phyloP scores from a whole-genome alignment of 2,797 vertebrate genomes.

The Pseudopleuronectes americanus region DNA sequence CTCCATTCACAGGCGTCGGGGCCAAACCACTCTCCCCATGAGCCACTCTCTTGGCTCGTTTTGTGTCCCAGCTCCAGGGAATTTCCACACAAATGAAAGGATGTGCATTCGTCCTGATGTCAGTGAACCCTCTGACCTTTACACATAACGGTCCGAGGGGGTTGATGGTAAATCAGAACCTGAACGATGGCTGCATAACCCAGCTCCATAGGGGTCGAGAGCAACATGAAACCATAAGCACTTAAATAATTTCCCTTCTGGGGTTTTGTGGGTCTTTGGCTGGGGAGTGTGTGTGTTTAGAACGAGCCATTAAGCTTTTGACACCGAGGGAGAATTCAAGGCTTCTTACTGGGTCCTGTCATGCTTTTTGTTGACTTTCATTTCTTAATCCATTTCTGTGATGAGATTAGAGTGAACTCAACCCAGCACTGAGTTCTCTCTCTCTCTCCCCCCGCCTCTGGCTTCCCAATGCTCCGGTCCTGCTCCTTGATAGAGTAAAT shows the following conservation, averaged over 20 bases:
- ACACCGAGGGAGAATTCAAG: slow-evolving; percentile 39
- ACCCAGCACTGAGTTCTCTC: slow-evolving; percentile 13
- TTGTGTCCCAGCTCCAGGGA: slow-evolving; percentile 5
- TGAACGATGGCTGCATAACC: slow-evolving; percentile 25
- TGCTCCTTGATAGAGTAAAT: slow-evolving; percentile 61
- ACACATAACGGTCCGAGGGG: background rate
- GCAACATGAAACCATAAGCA: too few species aligned
- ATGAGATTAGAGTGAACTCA: slow-evolving; percentile 56
- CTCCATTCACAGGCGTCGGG: slow-evolving; percentile 16
- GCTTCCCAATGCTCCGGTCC: slow-evolving; percentile 49
- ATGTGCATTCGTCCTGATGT: background rate
- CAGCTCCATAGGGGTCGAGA: slow-evolving; percentile 4
- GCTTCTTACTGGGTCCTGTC: slow-evolving; percentile 30
- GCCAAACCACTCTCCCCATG: slow-evolving; percentile 4
- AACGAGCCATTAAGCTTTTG: slow-evolving; percentile 26
- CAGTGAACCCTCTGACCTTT: background rate
- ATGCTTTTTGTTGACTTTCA: slow-evolving; percentile 35
- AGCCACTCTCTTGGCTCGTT: background rate
- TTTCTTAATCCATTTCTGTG: slow-evolving; percentile 51
- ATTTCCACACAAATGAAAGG: slow-evolving; percentile 1
- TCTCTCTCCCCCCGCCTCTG: background rate
- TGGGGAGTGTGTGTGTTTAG: background rate
- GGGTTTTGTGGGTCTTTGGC: slow-evolving; percentile 9
- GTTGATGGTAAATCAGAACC: background rate
- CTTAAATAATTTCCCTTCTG: slow-evolving; percentile 20